Evolutionary conservation across 1,140 invertebrate species (phyloP).

Genomic region (Drosophila setifemur): DNA sequence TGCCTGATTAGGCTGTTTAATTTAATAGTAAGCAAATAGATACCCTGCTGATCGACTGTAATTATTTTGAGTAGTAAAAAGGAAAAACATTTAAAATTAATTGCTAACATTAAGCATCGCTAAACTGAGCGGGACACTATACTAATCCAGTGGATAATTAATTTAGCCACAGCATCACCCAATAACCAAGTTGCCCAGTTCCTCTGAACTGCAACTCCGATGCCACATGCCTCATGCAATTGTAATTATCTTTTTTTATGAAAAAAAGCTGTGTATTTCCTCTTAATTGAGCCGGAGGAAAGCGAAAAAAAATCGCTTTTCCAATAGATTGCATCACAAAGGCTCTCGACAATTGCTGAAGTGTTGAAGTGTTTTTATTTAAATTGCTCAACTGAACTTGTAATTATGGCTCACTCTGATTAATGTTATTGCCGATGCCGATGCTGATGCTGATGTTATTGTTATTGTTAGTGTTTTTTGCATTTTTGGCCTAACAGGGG

Average conservation of each 20-base stretch:
- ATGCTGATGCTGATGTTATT: conserved; percentile 15
- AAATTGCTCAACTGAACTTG: conserved; percentile 78
- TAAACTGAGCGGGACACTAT: neutral
- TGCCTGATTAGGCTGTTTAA: conserved; percentile 60
- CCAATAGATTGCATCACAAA: conserved; percentile 73
- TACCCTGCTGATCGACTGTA: conserved; percentile 7
- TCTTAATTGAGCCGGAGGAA: conserved; percentile 34
- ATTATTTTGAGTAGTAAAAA: neutral
- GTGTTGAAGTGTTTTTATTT: conserved; percentile 79
- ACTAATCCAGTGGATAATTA: conserved; percentile 15
- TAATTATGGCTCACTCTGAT: conserved; percentile 63
- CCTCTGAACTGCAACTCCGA: neutral
- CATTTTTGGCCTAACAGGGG: conserved; percentile 6
- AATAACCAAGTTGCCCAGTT: conserved; percentile 28
- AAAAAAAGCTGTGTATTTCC: conserved; percentile 32
- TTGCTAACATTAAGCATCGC: conserved; percentile 8
- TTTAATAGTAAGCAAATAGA: neutral
- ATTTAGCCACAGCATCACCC: conserved; percentile 19
- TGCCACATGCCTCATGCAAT: conserved; percentile 27
- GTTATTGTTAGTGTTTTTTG: no score
- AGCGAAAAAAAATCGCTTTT: conserved; percentile 51
- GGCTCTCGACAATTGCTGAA: conserved; percentile 65
- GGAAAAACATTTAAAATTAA: neutral
- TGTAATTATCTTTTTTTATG: conserved; percentile 33
- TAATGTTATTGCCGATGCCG: conserved; percentile 39